Conservation (phyloP, 2,113 vertebrate species). For the Syrmaticus mikado region DNA sequence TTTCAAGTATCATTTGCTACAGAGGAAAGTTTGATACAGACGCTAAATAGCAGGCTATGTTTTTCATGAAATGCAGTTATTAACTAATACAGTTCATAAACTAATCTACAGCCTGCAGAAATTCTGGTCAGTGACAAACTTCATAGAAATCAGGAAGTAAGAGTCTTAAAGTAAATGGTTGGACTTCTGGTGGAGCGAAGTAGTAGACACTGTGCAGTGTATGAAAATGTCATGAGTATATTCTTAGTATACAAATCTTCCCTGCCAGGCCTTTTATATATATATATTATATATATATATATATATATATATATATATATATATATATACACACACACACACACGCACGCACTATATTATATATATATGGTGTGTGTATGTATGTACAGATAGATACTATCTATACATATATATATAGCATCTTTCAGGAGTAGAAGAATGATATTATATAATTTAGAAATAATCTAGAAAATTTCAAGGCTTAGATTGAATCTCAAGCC, state of each 20-base stretch:
- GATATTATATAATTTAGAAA: not conserved
- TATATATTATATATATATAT: no score
- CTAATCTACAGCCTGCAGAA: not conserved
- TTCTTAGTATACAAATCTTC: not conserved
- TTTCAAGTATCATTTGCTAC: not conserved
- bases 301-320: no score
- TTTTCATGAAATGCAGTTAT: slow-evolving; percentile 9
- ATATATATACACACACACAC: no score
- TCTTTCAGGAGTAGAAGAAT: not conserved
- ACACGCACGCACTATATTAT: no score
- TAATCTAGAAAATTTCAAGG: not conserved
- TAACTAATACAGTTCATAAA: slow-evolving; percentile 19
- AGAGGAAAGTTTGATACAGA: not conserved
- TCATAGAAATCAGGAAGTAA: not conserved
- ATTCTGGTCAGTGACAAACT: not conserved
- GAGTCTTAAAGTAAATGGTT: not conserved
- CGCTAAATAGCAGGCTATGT: not conserved
- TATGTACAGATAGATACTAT: no score
- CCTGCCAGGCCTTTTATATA: not conserved
- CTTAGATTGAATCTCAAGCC: not conserved
- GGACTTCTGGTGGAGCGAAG: not conserved
- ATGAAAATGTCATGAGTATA: not conserved
- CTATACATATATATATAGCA: no score
- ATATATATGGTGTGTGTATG: no score
- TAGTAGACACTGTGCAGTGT: not conserved